Evolutionary conservation across 2,113 vertebrate genomes (phyloP).

Genomic region (Castor canadensis): DNA sequence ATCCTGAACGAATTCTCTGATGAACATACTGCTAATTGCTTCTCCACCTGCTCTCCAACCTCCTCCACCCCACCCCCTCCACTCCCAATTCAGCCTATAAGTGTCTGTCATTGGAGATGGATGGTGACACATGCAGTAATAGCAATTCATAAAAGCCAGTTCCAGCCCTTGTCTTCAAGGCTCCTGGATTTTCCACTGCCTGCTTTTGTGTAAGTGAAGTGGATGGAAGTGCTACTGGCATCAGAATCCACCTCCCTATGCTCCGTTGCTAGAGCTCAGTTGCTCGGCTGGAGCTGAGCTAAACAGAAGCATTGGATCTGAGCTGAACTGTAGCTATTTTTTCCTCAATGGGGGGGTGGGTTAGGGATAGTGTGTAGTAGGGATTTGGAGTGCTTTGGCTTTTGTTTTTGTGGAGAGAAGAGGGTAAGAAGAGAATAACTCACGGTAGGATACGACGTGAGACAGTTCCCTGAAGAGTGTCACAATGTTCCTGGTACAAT

Average conservation of each 20-base stretch:
- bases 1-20: constrained; percentile 81
- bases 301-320: constrained; percentile 64
- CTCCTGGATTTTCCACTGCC: constrained; percentile 75
- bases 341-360: neutral
- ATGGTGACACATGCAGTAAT: constrained; percentile 83
- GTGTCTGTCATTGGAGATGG: constrained; percentile 80
- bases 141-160: constrained; percentile 75
- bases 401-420: constrained; percentile 68
- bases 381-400: constrained; percentile 58
- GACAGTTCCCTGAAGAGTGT: constrained; percentile 67
- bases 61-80: constrained; percentile 68
- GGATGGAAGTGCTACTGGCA: constrained; percentile 63
- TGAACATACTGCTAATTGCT: constrained; percentile 79
- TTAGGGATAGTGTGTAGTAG: constrained; percentile 66
- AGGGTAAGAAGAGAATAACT: constrained; percentile 69
- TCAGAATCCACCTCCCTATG: constrained; percentile 70
- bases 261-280: constrained; percentile 71
- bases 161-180: constrained; percentile 74
- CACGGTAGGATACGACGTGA: constrained; percentile 70
- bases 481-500: constrained; percentile 84
- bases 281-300: constrained; percentile 59
- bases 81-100: constrained; percentile 58
- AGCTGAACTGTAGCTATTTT: constrained; percentile 58
- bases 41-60: constrained; percentile 83
- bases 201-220: constrained; percentile 68